A percentile compares a stretch with the other conserved stretches of the same genome.
Evolutionary conservation across 2,888 invertebrate genomes (phyloP).

Genomic region (Drosophila fungiperda): DNA sequence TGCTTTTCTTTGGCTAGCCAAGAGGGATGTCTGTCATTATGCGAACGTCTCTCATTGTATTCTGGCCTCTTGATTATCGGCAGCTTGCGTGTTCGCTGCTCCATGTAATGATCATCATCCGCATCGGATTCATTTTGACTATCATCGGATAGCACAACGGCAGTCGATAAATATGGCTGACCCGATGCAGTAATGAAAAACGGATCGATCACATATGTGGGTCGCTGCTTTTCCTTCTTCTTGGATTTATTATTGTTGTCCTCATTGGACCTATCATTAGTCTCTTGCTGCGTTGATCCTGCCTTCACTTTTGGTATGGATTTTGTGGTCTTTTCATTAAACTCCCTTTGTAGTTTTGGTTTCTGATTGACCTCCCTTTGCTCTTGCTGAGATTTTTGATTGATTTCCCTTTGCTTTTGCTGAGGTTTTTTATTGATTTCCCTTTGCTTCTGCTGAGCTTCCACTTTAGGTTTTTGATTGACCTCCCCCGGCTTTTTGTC

Average conservation of each 20-base stretch:
- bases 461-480: not conserved
- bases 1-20: slow-evolving; percentile 83
- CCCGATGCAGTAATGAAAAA: slow-evolving; percentile 84
- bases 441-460: not conserved
- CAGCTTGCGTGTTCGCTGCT: slow-evolving; percentile 9
- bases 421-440: not conserved
- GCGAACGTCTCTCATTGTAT: not conserved
- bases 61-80: not conserved
- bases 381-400: not conserved
- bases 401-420: not conserved
- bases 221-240: slow-evolving; percentile 27
- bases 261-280: not conserved
- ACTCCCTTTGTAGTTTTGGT: not conserved
- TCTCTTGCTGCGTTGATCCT: not conserved
- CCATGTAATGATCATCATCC: slow-evolving; percentile 21
- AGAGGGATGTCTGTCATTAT: slow-evolving; percentile 78
- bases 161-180: slow-evolving; percentile 82
- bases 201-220: slow-evolving; percentile 77
- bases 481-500: not conserved
- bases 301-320: not conserved
- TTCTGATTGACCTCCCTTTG: slow-evolving; percentile 4
- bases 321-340: not conserved
- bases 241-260: not conserved
- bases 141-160: slow-evolving; percentile 64
- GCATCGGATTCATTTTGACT: slow-evolving; percentile 46